Evolutionary conservation across 2,888 invertebrate species (phyloP).

Genomic region (Tetragonula carbonaria): DNA sequence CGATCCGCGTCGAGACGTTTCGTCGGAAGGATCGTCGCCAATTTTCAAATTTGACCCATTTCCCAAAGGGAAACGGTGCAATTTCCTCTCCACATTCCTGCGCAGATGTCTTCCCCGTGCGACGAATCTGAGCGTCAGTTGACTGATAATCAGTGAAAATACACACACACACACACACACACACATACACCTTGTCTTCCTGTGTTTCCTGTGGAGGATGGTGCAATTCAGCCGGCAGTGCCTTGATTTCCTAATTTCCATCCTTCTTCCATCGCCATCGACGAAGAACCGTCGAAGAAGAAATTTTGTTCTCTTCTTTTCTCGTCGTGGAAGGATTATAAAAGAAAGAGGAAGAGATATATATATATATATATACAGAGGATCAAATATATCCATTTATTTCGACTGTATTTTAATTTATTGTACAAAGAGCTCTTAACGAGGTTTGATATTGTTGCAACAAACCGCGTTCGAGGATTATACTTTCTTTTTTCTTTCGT

Average conservation of each 20-base stretch:
- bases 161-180: background rate
- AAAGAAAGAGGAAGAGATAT: too few relatives aligned
- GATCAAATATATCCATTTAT: background rate
- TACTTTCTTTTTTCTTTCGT: background rate
- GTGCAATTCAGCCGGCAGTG: constrained; percentile 60
- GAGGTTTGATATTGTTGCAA: background rate
- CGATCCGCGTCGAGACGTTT: too few relatives aligned
- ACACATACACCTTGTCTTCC: constrained; percentile 28
- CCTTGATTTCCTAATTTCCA: constrained; percentile 55
- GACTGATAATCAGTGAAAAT: background rate
- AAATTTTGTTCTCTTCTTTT: background rate
- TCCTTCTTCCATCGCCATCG: constrained; percentile 9
- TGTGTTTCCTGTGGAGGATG: background rate
- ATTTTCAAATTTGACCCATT: background rate
- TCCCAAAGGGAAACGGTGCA: constrained; percentile 63
- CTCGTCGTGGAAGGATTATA: background rate
- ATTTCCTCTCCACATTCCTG: constrained; percentile 63
- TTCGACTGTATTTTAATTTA: too few relatives aligned
- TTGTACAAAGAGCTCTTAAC: too few relatives aligned
- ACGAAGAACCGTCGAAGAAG: background rate
- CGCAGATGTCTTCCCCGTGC: constrained; percentile 61
- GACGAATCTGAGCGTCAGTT: constrained; percentile 27
- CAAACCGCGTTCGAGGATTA: background rate
- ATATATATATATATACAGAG: background rate
- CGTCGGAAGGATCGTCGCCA: background rate